These are phyloP conservation scores for Rhinichthys klamathensis DNA, from an alignment of 2,113 vertebrate genomes.

Conservation along the genomic window DNA sequence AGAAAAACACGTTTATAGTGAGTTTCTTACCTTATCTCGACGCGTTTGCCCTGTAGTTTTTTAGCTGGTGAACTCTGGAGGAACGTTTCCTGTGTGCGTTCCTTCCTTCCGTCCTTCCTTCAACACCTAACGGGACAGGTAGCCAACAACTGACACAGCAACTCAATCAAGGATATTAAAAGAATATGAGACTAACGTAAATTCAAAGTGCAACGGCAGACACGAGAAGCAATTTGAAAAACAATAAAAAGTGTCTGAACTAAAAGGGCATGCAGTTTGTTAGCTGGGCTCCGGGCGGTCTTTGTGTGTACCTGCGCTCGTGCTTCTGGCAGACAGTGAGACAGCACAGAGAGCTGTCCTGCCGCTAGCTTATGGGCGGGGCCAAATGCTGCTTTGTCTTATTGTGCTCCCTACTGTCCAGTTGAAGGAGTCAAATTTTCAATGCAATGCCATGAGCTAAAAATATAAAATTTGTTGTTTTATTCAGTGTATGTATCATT, in stretches of 20 bases:
- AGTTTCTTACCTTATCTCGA: slow-evolving; percentile 34
- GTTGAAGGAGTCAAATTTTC: neutral
- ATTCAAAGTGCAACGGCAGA: neutral
- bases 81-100: slow-evolving; percentile 22
- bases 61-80: slow-evolving; percentile 9
- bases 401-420: slow-evolving; percentile 49
- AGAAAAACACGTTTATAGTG: neutral
- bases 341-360: neutral
- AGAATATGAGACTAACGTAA: neutral
- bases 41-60: neutral
- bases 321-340: slow-evolving; percentile 19
- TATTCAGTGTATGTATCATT: neutral
- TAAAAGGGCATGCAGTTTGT: neutral
- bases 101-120: neutral
- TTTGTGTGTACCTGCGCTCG: neutral
- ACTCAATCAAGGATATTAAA: slow-evolving; percentile 44
- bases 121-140: slow-evolving; percentile 44
- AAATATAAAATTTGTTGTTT: neutral
- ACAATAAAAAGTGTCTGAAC: neutral
- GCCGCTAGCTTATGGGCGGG: slow-evolving; percentile 11
- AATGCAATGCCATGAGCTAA: neutral
- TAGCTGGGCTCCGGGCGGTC: neutral
- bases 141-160: neutral
- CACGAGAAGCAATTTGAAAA: neutral
- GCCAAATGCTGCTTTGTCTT: neutral